These are phyloP conservation scores for Rhagoletis pomonella DNA, from an alignment of 1,140 invertebrate species.

Conservation along the genomic window DNA sequence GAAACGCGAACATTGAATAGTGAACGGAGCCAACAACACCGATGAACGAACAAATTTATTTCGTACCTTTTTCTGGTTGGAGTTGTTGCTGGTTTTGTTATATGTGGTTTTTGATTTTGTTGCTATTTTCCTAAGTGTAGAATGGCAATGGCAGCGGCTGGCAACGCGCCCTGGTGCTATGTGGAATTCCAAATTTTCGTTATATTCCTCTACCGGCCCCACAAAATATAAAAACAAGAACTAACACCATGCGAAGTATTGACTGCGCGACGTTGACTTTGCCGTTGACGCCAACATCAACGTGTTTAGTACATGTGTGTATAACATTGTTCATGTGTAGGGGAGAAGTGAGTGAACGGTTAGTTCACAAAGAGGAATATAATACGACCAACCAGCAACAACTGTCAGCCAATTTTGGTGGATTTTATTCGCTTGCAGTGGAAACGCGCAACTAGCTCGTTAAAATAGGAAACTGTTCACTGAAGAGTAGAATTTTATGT, in stretches of 20 bases:
- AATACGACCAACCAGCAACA: conserved; percentile 4
- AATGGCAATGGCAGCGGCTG: not conserved
- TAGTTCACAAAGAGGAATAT: conserved; percentile 42
- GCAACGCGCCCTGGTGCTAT: not conserved
- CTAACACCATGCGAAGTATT: not conserved
- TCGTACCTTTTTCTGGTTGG: conserved; percentile 28
- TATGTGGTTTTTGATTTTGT: conserved; percentile 14
- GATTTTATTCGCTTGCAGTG: conserved; percentile 44
- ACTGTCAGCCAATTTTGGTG: conserved; percentile 21
- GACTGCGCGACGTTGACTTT: conserved; percentile 19
- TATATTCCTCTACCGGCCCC: conserved; percentile 33
- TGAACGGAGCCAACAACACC: conserved; percentile 23
- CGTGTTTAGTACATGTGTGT: not conserved
- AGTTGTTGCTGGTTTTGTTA: conserved; percentile 4
- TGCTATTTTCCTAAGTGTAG: not conserved
- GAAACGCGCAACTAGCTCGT: not conserved
- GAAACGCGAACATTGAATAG: conserved; percentile 22
- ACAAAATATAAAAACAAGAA: conserved; percentile 9
- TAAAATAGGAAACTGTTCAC: conserved; percentile 9
- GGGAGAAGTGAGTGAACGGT: conserved; percentile 46
- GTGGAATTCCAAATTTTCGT: conserved; percentile 52
- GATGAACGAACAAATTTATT: conserved; percentile 24
- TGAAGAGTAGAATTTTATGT: not conserved
- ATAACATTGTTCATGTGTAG: conserved; percentile 52
- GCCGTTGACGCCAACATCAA: conserved; percentile 3